Percentiles rank a stretch among this genome's conserved stretches.
Evolutionary conservation across 1,140 invertebrate genomes (phyloP).

Genomic region (Drosophila subpulchrella): DNA sequence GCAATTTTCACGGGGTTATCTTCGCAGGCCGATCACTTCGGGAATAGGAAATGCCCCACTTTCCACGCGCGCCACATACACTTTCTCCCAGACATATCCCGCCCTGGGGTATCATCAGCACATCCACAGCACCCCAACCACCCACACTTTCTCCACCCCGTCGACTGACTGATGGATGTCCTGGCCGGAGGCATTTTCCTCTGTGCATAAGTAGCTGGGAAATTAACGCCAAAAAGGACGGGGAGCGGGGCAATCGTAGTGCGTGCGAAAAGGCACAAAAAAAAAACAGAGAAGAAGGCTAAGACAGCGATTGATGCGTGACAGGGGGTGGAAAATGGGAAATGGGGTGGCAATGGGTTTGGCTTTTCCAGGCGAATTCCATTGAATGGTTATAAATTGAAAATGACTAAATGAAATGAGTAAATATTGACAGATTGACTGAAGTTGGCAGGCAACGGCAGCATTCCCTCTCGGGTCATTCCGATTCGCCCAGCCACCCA

Average conservation of each 20-base stretch:
- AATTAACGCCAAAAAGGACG: slow-evolving; percentile 65
- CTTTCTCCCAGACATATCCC: slow-evolving; percentile 5
- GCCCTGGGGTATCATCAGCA: slow-evolving; percentile 29
- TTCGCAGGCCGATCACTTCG: slow-evolving; percentile 24
- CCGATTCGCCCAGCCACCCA: background rate
- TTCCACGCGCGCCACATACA: slow-evolving; percentile 1
- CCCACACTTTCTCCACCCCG: background rate
- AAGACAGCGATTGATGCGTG: slow-evolving; percentile 56
- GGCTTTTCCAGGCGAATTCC: slow-evolving; percentile 44
- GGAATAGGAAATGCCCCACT: slow-evolving; percentile 14
- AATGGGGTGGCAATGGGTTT: background rate
- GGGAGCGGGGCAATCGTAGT: background rate
- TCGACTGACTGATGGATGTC: slow-evolving; percentile 47
- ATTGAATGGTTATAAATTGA: slow-evolving; percentile 82
- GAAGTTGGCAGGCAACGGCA: slow-evolving; percentile 44
- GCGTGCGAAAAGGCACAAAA: slow-evolving; percentile 39
- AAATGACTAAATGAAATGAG: slow-evolving; percentile 81
- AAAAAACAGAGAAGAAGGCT: slow-evolving; percentile 1
- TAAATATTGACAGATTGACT: slow-evolving; percentile 82
- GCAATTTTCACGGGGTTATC: slow-evolving; percentile 34
- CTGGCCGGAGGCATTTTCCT: slow-evolving; percentile 52
- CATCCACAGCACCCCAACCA: background rate
- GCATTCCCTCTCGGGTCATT: slow-evolving; percentile 9
- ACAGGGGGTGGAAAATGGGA: background rate
- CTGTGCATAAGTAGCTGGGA: slow-evolving; percentile 76